Conservation (phyloP, 1,140 invertebrate species). For the Vollenhovia emeryi region DNA sequence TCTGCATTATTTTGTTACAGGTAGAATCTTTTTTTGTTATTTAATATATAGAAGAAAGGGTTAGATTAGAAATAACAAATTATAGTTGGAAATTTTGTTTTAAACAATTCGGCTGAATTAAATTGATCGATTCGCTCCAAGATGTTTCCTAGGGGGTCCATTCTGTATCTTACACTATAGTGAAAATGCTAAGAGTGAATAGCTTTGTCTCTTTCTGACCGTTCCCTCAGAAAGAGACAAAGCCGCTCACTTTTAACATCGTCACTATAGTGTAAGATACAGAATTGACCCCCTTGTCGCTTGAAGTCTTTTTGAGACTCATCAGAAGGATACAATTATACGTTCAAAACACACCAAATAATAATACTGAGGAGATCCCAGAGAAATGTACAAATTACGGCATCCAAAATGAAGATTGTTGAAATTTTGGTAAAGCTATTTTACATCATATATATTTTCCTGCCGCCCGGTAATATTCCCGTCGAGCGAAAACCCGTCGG, state of each 20-base stretch:
- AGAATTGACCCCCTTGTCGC: too few species aligned
- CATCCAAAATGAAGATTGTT: too few species aligned
- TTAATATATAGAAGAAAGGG: not conserved
- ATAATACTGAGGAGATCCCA: not conserved
- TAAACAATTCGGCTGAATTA: not conserved
- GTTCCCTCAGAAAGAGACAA: too few species aligned
- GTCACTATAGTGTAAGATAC: too few species aligned
- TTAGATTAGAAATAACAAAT: not conserved
- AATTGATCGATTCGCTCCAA: not conserved
- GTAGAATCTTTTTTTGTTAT: not conserved
- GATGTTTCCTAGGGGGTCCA: too few species aligned
- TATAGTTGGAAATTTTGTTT: not conserved
- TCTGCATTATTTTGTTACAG: not conserved
- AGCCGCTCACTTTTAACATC: too few species aligned
- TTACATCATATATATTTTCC: too few species aligned
- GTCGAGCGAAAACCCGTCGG: not conserved
- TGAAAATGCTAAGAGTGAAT: too few species aligned
- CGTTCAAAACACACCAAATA: not conserved
- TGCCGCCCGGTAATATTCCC: too few species aligned
- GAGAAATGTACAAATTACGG: not conserved
- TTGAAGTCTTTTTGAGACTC: not conserved
- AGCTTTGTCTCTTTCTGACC: too few species aligned
- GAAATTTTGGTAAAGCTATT: not conserved
- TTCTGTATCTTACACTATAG: too few species aligned
- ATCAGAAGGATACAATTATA: not conserved